Evolutionary conservation across 2,888 invertebrate genomes (phyloP).

Genomic region (Clostera curtula): DNA sequence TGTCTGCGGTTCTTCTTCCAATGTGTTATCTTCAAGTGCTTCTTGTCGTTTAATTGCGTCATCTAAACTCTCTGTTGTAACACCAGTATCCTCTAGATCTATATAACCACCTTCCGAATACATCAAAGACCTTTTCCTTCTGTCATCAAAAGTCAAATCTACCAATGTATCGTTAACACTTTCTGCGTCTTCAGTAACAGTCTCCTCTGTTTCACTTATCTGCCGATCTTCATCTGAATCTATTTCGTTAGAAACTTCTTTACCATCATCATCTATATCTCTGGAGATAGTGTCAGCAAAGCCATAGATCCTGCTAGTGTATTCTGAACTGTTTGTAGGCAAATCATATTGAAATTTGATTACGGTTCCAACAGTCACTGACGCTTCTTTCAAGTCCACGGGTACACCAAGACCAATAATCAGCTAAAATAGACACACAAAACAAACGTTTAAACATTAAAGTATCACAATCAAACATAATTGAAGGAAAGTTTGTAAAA

Average conservation of each 20-base stretch:
- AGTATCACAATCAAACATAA: no score
- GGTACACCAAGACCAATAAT: conserved; percentile 80
- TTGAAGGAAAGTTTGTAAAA: no score
- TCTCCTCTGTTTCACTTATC: conserved; percentile 20
- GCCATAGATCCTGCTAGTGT: conserved; percentile 68
- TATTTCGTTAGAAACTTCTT: conserved; percentile 24
- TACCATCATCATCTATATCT: conserved; percentile 45
- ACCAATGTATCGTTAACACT: conserved; percentile 50
- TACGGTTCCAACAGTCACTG: conserved; percentile 78
- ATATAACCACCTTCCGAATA: conserved; percentile 53
- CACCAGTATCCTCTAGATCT: conserved; percentile 24
- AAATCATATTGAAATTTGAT: conserved; percentile 80
- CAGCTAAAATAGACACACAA: no score
- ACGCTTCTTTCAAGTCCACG: conserved; percentile 76
- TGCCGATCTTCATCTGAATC: conserved; percentile 20
- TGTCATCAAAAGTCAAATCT: conserved; percentile 56
- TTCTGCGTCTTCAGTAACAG: conserved; percentile 19
- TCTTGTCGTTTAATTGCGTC: conserved; percentile 70
- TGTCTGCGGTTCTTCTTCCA: conserved; percentile 47
- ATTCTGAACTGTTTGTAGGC: conserved; percentile 77
- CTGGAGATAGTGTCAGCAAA: conserved; percentile 57
- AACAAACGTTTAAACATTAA: no score
- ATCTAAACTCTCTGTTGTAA: conserved; percentile 44
- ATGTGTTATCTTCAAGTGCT: conserved; percentile 48
- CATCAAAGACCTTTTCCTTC: conserved; percentile 43